Percentiles rank a stretch among this genome's conserved stretches.
phyloP scores from a whole-genome alignment of 2,113 vertebrate genomes.

The Cottus gobio region DNA sequence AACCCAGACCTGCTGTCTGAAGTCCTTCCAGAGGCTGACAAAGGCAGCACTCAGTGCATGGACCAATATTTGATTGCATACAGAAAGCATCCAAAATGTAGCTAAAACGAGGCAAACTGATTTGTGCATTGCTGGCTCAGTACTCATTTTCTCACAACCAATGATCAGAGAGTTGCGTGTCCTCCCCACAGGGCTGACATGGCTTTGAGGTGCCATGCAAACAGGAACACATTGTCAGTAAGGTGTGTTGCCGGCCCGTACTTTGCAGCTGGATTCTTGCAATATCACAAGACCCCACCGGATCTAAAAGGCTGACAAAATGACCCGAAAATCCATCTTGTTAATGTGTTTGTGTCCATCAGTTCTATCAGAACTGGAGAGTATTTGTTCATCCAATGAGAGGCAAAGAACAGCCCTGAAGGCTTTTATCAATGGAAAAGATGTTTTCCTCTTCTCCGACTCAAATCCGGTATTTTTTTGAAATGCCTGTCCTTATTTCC shows the following conservation, averaged over 20 bases:
- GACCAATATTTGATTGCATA: background rate
- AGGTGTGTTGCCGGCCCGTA: background rate
- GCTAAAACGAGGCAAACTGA: background rate
- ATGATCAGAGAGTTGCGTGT: background rate
- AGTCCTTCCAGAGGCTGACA: slow-evolving; percentile 61
- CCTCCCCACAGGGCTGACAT: background rate
- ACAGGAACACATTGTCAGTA: background rate
- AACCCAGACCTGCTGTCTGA: slow-evolving; percentile 55
- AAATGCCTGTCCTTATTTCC: background rate
- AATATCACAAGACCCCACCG: background rate
- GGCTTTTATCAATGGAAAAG: background rate
- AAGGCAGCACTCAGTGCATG: slow-evolving; percentile 29
- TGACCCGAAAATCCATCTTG: background rate
- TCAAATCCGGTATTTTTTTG: background rate
- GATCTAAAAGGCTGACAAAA: background rate
- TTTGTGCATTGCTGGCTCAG: background rate
- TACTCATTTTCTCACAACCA: background rate
- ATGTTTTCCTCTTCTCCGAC: background rate
- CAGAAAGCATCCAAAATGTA: background rate
- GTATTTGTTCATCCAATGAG: background rate
- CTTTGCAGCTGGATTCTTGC: background rate
- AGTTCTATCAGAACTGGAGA: background rate
- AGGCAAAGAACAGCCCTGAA: no score
- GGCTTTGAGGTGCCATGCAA: background rate
- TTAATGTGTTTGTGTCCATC: background rate